Evolutionary conservation across 2,888 invertebrate species (phyloP), one percentile per base, ranked within the genome.

Genomic region (Eurytoma adleriae): DNA sequence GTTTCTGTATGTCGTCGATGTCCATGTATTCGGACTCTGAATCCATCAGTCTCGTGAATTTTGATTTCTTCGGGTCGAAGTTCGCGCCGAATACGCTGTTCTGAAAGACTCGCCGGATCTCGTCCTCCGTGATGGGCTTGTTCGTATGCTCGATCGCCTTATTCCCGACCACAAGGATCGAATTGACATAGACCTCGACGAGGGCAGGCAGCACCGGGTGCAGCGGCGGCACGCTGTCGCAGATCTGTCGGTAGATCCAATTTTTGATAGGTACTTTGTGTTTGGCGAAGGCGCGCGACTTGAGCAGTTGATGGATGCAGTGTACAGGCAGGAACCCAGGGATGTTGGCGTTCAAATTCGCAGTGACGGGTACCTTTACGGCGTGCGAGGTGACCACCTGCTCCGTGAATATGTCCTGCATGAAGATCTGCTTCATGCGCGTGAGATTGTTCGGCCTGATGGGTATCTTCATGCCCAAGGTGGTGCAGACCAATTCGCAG

Each of bases 381-480:
- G 99, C 99, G 91, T 98, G 98, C 0, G 97, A 94, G 3, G 99
- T 97, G 0, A 99, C 98, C 56, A 97, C 97, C 93, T 98, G 98
- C 91, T 99, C 99, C 0, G 98, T 98, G 89, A 99, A 99, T 84
- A 99, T 96, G 90, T 99, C 98, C 88, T 98, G 97, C 0, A 97
- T 98, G 89, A 99, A 99, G 52, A 99, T 96, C 88, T 96, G 96
- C 89, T 97, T 98, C 91, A 98, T 96, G 75, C 96, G 93, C 0
- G 95, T 95, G 85, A 97, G 94, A 86, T 96, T 97, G 87, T 97
- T 97, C 14, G 96, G 95, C 50, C 97, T 92, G 64, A 96, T 96
- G 0, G 96, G 95, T 81, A 98, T 96, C 89, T 98, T 97, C 97
- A 99, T 98, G 40, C 98, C 98, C 2, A 99, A 92, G 0, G 98